Conservation (phyloP, 1,140 invertebrate species). For the Psilanteris sp. region DNA sequence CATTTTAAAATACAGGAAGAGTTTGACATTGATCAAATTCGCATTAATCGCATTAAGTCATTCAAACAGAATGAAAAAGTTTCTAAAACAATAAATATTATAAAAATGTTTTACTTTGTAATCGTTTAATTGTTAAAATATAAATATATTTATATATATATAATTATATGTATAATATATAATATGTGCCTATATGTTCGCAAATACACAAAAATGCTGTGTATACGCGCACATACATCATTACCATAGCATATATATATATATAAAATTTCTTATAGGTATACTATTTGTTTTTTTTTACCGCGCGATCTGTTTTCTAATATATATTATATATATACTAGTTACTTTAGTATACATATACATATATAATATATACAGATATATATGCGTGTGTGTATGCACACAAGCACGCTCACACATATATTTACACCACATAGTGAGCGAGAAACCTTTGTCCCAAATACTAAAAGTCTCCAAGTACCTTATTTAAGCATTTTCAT, state of each 20-base stretch:
- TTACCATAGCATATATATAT: conserved; percentile 49
- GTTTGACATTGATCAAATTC: not conserved
- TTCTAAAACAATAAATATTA: conserved; percentile 60
- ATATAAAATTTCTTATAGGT: conserved; percentile 61
- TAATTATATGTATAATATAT: conserved; percentile 52
- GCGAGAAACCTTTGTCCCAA: conserved; percentile 26
- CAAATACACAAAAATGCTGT: conserved; percentile 16
- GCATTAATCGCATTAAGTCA: conserved; percentile 13
- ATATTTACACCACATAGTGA: conserved; percentile 49
- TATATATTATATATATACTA: too few relatives aligned
- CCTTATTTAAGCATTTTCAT: conserved; percentile 14
- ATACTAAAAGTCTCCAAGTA: conserved; percentile 52
- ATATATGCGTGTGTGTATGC: conserved; percentile 25
- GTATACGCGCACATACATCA: conserved; percentile 59
- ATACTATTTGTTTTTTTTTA: conserved; percentile 62
- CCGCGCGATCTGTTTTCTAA: conserved; percentile 22
- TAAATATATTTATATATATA: conserved; percentile 74
- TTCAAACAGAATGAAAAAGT: conserved; percentile 46
- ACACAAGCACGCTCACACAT: conserved; percentile 36
- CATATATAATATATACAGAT: too few relatives aligned
- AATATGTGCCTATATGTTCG: conserved; percentile 34
- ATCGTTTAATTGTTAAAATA: conserved; percentile 77
- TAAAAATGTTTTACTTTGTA: conserved; percentile 68
- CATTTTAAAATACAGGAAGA: conserved; percentile 20
- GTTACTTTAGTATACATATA: too few relatives aligned